Conservation (phyloP, 2,797 vertebrate species). For the Tachyglossus aculeatus region DNA sequence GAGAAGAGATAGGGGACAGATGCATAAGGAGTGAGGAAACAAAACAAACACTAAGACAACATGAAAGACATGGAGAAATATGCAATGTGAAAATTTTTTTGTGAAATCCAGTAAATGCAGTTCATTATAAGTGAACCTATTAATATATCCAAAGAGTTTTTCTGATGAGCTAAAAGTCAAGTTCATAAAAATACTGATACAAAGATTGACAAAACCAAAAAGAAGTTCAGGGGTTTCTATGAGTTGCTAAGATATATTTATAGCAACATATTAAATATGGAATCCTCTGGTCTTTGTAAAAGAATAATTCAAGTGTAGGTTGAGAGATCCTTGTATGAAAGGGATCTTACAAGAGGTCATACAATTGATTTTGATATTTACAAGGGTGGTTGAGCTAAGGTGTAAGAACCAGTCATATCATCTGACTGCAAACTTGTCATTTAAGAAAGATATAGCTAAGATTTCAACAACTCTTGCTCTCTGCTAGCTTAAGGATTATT, state of each 20-base stretch:
- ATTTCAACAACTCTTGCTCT: constrained; percentile 6
- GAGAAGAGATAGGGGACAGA: too few relatives aligned
- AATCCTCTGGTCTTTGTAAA: rapidly evolving
- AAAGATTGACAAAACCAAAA: constrained; percentile 21
- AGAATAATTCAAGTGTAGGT: background rate
- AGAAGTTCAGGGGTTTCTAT: constrained; percentile 18
- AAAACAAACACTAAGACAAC: too few relatives aligned
- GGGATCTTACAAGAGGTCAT: constrained; percentile 13
- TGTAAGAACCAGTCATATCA: background rate
- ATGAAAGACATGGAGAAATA: too few relatives aligned
- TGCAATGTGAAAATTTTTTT: too few relatives aligned
- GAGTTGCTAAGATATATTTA: constrained; percentile 32
- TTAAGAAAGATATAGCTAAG: background rate
- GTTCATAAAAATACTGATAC: background rate
- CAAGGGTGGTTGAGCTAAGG: background rate
- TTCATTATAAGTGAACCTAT: rapidly evolving
- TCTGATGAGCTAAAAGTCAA: background rate
- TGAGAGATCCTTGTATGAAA: background rate
- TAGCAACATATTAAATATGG: background rate
- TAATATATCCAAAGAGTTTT: background rate
- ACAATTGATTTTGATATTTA: background rate
- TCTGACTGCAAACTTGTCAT: background rate
- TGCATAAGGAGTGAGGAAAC: too few relatives aligned
- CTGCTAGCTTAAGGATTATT: constrained; percentile 8
- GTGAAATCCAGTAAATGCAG: background rate